These are phyloP conservation scores for Stegana nigrithorax DNA, from an alignment of 2,888 invertebrate species.

Conservation along the genomic window DNA sequence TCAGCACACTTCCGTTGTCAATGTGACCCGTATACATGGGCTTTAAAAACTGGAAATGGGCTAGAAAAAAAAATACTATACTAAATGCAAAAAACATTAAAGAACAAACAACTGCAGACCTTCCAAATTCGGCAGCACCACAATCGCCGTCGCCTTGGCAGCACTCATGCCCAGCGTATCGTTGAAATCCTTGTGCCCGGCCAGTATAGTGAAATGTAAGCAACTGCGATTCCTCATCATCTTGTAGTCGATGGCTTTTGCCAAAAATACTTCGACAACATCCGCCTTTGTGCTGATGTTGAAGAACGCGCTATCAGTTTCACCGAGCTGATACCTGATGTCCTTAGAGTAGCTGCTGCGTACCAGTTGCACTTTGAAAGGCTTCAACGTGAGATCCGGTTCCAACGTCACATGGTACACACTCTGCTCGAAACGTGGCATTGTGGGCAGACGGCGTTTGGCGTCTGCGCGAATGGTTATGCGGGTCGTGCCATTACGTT, in stretches of 20 bases:
- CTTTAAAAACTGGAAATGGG: constrained; percentile 31
- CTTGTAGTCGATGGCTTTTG: constrained; percentile 11
- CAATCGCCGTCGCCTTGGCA: constrained; percentile 31
- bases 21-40: constrained; percentile 35
- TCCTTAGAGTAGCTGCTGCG: constrained; percentile 33
- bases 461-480: constrained; percentile 39
- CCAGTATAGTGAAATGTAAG: constrained; percentile 36
- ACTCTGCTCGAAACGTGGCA: constrained; percentile 36
- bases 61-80: constrained; percentile 18
- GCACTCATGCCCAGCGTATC: constrained; percentile 5
- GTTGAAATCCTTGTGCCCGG: constrained; percentile 28
- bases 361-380: constrained; percentile 30
- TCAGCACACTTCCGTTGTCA: constrained; percentile 23
- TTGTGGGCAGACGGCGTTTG: constrained; percentile 32
- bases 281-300: constrained; percentile 26
- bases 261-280: constrained; percentile 29
- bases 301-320: constrained; percentile 31
- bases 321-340: constrained; percentile 33
- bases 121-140: constrained; percentile 31
- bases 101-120: constrained; percentile 30
- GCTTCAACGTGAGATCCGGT: constrained; percentile 22
- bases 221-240: constrained; percentile 30
- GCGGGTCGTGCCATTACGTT: constrained; percentile 29
- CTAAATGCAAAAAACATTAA: no score
- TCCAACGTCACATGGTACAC: constrained; percentile 30